phyloP scores from a whole-genome alignment of 2,888 invertebrate genomes.

The Prostheceraeus crozeri region DNA sequence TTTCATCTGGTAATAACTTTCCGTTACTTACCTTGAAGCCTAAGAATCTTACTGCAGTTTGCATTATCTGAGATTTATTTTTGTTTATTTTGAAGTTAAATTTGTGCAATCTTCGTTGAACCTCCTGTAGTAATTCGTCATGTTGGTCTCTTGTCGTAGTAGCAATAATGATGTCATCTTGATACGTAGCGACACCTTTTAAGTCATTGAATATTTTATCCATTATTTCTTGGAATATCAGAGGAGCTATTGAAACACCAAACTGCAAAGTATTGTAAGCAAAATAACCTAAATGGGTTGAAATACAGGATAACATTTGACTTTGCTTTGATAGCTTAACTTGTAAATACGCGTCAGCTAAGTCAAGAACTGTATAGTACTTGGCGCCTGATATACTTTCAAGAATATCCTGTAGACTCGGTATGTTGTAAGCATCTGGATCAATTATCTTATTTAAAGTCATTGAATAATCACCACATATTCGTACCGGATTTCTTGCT shows the following conservation, averaged over 20 bases:
- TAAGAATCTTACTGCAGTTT: not conserved
- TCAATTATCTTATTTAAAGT: not conserved
- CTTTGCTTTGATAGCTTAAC: not conserved
- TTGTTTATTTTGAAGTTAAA: not conserved
- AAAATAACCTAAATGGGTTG: slow-evolving; percentile 15
- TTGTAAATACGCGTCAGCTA: not conserved
- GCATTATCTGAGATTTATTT: slow-evolving; percentile 2
- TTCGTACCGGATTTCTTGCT: not conserved
- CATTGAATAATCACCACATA: not conserved
- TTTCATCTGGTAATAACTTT: not conserved
- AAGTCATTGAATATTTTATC: not conserved
- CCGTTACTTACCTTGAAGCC: not conserved
- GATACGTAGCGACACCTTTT: not conserved
- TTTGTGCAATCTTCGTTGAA: not conserved
- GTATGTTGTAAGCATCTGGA: not conserved
- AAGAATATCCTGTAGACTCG: not conserved
- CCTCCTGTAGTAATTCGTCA: not conserved
- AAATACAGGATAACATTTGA: not conserved
- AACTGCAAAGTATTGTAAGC: not conserved
- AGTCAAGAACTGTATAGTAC: not conserved
- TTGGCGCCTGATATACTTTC: not conserved
- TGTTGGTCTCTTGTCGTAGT: not conserved
- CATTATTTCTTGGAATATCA: slow-evolving; percentile 9
- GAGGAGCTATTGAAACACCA: not conserved
- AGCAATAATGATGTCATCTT: slow-evolving; percentile 12